Evolutionary conservation across 2,113 vertebrate species (phyloP).

Genomic region (Macquaria australasica): DNA sequence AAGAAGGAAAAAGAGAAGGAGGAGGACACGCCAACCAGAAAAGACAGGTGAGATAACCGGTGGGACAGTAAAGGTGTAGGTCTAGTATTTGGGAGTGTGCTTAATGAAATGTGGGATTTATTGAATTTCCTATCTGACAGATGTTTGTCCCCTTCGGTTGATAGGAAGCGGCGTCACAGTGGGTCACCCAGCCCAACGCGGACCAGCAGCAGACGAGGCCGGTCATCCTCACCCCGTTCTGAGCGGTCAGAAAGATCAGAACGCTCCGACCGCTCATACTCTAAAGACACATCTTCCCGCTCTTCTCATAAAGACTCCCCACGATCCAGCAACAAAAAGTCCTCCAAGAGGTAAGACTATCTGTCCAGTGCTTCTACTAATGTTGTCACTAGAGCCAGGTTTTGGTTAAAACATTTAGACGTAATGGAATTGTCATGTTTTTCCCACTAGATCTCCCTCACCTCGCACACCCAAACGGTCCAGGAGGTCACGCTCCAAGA

Average conservation of each 20-base stretch:
- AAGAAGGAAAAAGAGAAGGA: conserved; percentile 91
- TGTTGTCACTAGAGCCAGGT: background rate
- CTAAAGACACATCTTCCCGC: conserved; percentile 91
- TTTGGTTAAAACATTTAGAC: too few species aligned
- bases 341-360: conserved; percentile 90
- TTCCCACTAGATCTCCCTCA: conserved; percentile 90
- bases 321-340: conserved; percentile 93
- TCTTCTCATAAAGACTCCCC: conserved; percentile 96
- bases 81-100: background rate
- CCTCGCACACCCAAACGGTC: conserved; percentile 97
- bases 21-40: conserved; percentile 94
- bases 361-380: accelerated
- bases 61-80: background rate
- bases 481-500: conserved; percentile 93
- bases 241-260: conserved; percentile 92
- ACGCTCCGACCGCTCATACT: conserved; percentile 92
- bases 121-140: conserved; percentile 24
- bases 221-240: conserved; percentile 94
- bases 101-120: conserved; percentile 2
- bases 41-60: conserved; percentile 89
- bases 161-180: conserved; percentile 95
- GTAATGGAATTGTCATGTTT: background rate
- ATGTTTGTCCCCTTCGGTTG: conserved; percentile 49
- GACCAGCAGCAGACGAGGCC: conserved; percentile 90
- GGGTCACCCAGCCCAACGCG: conserved; percentile 92